phyloP scores from a whole-genome alignment of 2,113 vertebrate species.

The Macquaria ambigua region DNA sequence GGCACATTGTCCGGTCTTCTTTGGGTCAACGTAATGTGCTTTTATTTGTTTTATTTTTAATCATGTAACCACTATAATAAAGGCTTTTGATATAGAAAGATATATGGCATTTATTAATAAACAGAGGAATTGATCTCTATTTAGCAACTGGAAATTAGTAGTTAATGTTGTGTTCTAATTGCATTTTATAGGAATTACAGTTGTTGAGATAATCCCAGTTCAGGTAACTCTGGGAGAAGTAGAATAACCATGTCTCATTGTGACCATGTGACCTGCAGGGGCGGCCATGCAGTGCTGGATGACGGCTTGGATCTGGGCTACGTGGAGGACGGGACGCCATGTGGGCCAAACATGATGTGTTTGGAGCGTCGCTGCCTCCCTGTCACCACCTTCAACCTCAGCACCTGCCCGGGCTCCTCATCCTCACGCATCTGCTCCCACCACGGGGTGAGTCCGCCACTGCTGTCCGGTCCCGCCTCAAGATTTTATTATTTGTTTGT shows the following conservation, averaged over 20 bases:
- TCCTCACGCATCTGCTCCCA: constrained; percentile 90
- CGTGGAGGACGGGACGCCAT: constrained; percentile 95
- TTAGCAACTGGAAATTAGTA: neutral
- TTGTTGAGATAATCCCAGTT: no score
- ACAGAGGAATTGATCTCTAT: neutral
- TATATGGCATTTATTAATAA: neutral
- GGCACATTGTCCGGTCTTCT: no score
- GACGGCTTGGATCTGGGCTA: constrained; percentile 95
- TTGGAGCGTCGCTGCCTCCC: constrained; percentile 93
- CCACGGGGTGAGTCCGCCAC: constrained; percentile 88
- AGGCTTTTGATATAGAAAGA: neutral
- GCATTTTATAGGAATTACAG: no score
- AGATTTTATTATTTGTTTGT: neutral
- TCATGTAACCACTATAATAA: neutral
- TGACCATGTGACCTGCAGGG: constrained; percentile 77
- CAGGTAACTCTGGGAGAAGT: neutral
- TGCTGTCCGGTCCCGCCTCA: neutral
- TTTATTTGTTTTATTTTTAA: neutral
- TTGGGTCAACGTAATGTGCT: no score
- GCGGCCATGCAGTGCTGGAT: constrained; percentile 93
- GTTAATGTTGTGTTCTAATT: neutral
- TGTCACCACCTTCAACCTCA: constrained; percentile 93
- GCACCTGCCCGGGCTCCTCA: constrained; percentile 91
- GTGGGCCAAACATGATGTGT: constrained; percentile 97
- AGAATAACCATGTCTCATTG: neutral